Evolutionary conservation across 2,888 invertebrate species (phyloP), one percentile per base, ranked within the genome.

Genomic region (Brachynemurus nebulosus): DNA sequence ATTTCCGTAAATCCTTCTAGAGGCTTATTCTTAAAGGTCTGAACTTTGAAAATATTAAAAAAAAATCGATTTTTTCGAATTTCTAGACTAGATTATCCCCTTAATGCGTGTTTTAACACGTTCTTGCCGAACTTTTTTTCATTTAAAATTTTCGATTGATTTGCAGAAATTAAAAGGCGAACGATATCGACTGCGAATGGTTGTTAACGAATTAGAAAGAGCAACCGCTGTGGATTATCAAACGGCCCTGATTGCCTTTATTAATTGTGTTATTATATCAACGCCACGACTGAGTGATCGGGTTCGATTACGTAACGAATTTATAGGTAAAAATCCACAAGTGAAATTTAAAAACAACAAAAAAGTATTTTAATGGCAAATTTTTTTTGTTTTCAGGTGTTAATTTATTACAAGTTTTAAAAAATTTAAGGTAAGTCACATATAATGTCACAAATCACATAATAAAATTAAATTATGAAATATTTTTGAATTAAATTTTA

Each of bases 251-350:
- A 73, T 95, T 59, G 91, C 91, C 45, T 93, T 96, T 69, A 78
- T 95, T 67, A 96, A 96, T 72, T 93, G 93, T 63, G 80, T 93
- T 62, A 86, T 96, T 64, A 88, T 92, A 59, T 89, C 90, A 16
- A 89, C 89, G 9, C 80, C 88, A 38, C 75, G 83, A 47, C 72
- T 92, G 50, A 84, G 86, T 52, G 92, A 93, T 60, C 74, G 95
- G 56, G 81, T 85, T 51, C 71, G 88, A 52, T 79, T 93, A 51
- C 74, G 96, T 56, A 92, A 92, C 62, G 95, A 95, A 70, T 92
- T 95, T 64, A 88, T 93, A 59, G 93, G 95, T 92, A 64, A 76
- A n/a, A n/a, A n/a, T n/a, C n/a, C n/a, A n/a, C n/a, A n/a, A n/a
- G n/a, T n/a, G 75, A 61, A 35, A 16, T 34, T 30, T 23, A 14